A percentile compares a stretch with the other conserved stretches of the same genome.
Evolutionary conservation across 2,113 vertebrate genomes (phyloP).

Genomic region (Felis catus): F.catus_Fca126_mat1.0 CM031418.1:37348501-37349000

Average conservation of each 20-base stretch:
- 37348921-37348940: background rate
- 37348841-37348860: background rate
- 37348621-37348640: background rate
- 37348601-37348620: background rate
- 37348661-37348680: background rate
- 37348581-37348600: background rate
- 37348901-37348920: background rate
- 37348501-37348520: background rate
- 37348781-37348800: background rate
- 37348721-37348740: background rate
- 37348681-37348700: background rate
- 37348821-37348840: background rate
- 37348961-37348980: background rate
- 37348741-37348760: background rate
- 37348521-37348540: slow-evolving; percentile 10
- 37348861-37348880: slow-evolving; percentile 19
- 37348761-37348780: background rate
- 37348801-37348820: background rate
- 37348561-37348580: background rate
- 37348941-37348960: background rate
- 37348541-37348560: slow-evolving; percentile 24
- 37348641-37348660: background rate
- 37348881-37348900: background rate
- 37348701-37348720: background rate
- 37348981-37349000: background rate